These are phyloP conservation scores for Palythoa caribaeorum DNA, from an alignment of 92 coral and sea anemone genomes.

Conservation along the genomic window DNA sequence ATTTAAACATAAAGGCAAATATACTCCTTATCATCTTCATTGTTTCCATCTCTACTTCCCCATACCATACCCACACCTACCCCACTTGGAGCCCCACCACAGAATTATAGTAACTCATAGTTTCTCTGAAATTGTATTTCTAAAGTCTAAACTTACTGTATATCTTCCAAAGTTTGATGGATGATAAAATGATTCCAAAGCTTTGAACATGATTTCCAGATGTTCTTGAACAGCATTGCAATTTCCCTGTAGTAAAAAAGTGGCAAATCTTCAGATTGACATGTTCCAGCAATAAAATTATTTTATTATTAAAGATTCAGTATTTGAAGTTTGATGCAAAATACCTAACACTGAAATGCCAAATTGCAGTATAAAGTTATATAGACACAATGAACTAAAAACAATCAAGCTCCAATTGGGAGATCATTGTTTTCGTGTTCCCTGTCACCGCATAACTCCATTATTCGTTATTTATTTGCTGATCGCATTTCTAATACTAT, in stretches of 20 bases:
- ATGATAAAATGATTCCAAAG: slow-evolving; percentile 95
- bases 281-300: not conserved
- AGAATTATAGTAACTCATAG: not conserved
- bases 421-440: too few relatives aligned
- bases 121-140: not conserved
- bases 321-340: not conserved
- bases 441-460: too few relatives aligned
- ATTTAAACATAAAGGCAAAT: too few relatives aligned
- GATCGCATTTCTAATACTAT: too few relatives aligned
- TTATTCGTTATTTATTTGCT: too few relatives aligned
- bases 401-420: too few relatives aligned
- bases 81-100: not conserved
- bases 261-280: not conserved
- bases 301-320: not conserved
- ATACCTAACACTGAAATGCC: too few relatives aligned
- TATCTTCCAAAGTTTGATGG: slow-evolving; percentile 95
- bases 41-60: too few relatives aligned
- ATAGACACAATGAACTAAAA: too few relatives aligned
- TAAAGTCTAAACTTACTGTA: slow-evolving; percentile 68
- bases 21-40: too few relatives aligned
- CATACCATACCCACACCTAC: not conserved
- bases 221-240: slow-evolving; percentile 80
- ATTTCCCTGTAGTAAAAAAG: slow-evolving; percentile 61
- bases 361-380: too few relatives aligned
- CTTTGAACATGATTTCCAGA: slow-evolving; percentile 84